These are phyloP conservation scores for Tethya wilhelma DNA, from an alignment of 37 sponge, comb jelly and placozoan genomes.

Conservation along the genomic window DNA sequence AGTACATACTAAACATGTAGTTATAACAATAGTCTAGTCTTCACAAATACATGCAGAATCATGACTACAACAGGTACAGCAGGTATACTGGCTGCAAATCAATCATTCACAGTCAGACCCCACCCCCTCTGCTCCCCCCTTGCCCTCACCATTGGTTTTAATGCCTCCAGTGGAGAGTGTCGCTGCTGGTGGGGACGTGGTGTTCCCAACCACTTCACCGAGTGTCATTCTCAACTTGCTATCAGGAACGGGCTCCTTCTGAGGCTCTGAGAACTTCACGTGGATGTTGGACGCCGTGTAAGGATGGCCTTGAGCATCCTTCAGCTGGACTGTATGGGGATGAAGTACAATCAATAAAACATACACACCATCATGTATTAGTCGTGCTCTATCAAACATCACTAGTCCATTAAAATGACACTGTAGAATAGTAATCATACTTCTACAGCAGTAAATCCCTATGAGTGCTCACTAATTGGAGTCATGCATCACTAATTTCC, in stretches of 20 bases:
- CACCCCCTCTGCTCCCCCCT: neutral
- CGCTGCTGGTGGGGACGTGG: neutral
- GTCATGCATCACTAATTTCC: neutral
- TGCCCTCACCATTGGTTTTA: neutral
- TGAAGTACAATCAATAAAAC: neutral
- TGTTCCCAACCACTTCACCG: constrained; percentile 31
- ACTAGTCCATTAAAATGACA: neutral
- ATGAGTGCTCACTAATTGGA: neutral
- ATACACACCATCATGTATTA: neutral
- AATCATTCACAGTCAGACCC: neutral
- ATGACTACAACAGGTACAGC: too few relatives aligned
- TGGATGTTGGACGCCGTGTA: constrained; percentile 54
- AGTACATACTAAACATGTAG: too few relatives aligned
- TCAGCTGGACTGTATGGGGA: constrained; percentile 48
- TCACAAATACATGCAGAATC: too few relatives aligned
- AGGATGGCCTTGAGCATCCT: constrained; percentile 67
- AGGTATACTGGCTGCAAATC: too few relatives aligned
- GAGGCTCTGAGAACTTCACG: constrained; percentile 67
- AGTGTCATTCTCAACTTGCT: constrained; percentile 48
- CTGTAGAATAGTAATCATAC: neutral
- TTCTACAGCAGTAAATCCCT: neutral
- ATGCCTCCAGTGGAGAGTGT: neutral
- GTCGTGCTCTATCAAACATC: neutral
- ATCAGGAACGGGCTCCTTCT: constrained; percentile 28
- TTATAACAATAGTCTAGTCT: too few relatives aligned